Evolutionary conservation across 2,888 invertebrate genomes (phyloP), one percentile per base, ranked within the genome.

Genomic region (Tinea pellionella): DNA sequence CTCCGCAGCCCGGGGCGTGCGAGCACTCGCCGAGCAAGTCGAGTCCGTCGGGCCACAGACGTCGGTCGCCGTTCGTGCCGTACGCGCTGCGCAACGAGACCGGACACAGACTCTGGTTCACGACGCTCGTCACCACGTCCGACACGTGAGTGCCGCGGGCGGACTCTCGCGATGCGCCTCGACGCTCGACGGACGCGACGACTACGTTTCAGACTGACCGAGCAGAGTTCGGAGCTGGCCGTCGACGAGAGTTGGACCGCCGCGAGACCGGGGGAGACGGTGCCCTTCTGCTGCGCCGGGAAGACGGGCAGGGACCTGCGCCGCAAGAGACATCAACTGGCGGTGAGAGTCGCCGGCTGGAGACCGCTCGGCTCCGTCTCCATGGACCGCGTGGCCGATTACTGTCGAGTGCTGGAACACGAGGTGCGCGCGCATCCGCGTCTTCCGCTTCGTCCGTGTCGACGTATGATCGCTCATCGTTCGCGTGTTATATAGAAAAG

Each of bases 371-470:
- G 93, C 65, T 96, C 98, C 0, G 94, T 99, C 13, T 95, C 97
- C 8, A 95, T 99, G 0, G 99, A 99, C 80, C 93, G 95, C 77
- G 98, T 98, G 18, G 99, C 99, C 1, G 91, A 95, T 51, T 99
- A 94, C 86, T 99, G 98, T 75, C 84, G 96, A n/a, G 90, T 91
- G 63, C 90, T 92, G 0, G 77, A 72, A 32, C 77, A 86, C 8
- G 80, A 61, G 30, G 66, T 65, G 41, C 53, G 62, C 62, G 15
- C 16, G 2, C 13, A 18, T 24, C 3, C n/a, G 42, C 2, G 24
- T 24, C 4, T 51, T 51, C 2, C 42, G 8, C 2, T 42, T 2
- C 2, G n/a, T 2, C 15, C 8, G 15, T 42, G 42, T 42, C 15
- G 8, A 4, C 2, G 42, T 3, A 4, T 4, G 3, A 42, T 42